These are phyloP conservation scores for Notarius quadriscutis DNA, from an alignment of 2,113 vertebrate species.

Conservation along the genomic window DNA sequence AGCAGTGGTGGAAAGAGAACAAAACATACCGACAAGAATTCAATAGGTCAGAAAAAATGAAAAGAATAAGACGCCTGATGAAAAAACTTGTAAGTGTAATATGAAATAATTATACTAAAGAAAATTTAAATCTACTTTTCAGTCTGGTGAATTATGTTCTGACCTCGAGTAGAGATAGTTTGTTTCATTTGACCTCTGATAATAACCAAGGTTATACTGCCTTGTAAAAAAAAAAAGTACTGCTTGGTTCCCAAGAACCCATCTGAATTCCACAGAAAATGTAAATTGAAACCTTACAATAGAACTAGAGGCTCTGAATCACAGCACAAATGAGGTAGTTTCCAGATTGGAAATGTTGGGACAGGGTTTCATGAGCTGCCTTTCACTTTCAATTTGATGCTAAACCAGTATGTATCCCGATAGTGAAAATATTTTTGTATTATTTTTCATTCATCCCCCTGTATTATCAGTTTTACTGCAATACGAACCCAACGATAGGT, in stretches of 20 bases:
- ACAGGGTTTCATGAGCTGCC: background rate
- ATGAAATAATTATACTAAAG: background rate
- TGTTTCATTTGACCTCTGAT: background rate
- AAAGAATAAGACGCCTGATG: background rate
- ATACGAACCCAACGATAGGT: background rate
- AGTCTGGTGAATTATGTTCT: background rate
- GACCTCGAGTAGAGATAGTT: background rate
- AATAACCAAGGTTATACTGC: background rate
- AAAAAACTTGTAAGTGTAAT: background rate
- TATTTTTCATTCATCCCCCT: background rate
- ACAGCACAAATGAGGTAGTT: slow-evolving; percentile 3
- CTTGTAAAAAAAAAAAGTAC: slow-evolving; percentile 6
- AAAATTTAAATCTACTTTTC: too few relatives aligned
- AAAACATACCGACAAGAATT: background rate
- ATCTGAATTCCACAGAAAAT: slow-evolving; percentile 32
- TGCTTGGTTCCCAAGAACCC: background rate
- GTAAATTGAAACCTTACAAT: background rate
- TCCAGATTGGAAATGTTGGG: background rate
- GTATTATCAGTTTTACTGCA: background rate
- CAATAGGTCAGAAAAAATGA: background rate
- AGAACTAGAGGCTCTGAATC: background rate
- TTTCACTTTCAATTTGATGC: background rate
- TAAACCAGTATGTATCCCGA: background rate
- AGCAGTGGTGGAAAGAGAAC: background rate
- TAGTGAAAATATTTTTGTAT: background rate